Percentiles rank a stretch among this genome's conserved stretches.
phyloP scores from a whole-genome alignment of 2,113 vertebrate genomes.

The Polypterus senegalus region DNA sequence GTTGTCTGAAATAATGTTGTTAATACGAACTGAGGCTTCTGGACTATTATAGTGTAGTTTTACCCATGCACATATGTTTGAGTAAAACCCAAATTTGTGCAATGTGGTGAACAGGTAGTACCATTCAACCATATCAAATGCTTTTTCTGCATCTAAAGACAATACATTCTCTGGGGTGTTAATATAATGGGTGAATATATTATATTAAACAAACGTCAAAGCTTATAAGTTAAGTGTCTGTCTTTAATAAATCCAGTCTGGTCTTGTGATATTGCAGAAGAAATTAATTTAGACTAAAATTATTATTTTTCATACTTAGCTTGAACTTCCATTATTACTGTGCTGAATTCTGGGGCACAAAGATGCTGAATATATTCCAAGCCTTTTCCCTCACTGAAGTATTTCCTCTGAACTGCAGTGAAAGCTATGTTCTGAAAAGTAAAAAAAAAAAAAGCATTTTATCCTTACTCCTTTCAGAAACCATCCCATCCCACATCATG shows the following conservation, averaged over 20 bases:
- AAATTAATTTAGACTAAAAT: slow-evolving; percentile 1
- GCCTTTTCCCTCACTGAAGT: slow-evolving; percentile 93
- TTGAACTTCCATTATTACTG: slow-evolving; percentile 82
- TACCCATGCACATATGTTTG: too few species aligned
- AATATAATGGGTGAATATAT: too few species aligned
- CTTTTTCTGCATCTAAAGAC: too few species aligned
- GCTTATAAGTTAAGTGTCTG: not conserved
- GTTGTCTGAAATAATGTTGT: too few species aligned
- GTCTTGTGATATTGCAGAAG: not conserved
- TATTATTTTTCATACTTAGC: slow-evolving; percentile 61
- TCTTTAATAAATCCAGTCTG: not conserved
- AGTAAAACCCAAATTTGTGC: too few species aligned
- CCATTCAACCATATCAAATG: too few species aligned
- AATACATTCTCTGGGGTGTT: too few species aligned
- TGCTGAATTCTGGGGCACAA: slow-evolving; percentile 76
- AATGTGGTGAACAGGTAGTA: too few species aligned
- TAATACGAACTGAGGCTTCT: too few species aligned
- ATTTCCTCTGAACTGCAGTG: slow-evolving; percentile 81
- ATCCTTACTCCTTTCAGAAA: too few species aligned
- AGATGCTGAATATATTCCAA: slow-evolving; percentile 86
- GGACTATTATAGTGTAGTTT: too few species aligned
- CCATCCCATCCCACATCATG: too few species aligned
- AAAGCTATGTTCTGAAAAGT: slow-evolving; percentile 66
- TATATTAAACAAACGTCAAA: not conserved
- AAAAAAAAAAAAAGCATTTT: not conserved